Base-by-base conservation (phyloP, 2,113 vertebrate species). In the Mystacornis crossleyi region DNA sequence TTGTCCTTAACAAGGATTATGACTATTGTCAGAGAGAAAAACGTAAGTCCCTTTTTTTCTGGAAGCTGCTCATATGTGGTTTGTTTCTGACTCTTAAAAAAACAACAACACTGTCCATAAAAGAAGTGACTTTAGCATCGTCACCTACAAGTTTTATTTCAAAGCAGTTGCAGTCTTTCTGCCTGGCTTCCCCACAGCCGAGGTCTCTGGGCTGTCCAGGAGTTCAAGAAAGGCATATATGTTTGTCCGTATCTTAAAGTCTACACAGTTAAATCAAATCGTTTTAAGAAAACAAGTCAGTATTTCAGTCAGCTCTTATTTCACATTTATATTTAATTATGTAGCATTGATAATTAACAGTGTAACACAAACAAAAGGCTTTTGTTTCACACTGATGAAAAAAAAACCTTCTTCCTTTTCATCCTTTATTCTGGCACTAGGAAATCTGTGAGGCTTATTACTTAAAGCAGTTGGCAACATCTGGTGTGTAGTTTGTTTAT, bases 121-220 rank as follows among this genome's bases (percentile, higher is more conserved):
- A 91, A 93, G 19, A 65, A 24, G 15, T 43, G 20, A 38, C 0
- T 0, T 26, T 67, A 69, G 8, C 21, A 42, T 71, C 14, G 7
- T 69, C 45, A 50, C 20, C 43, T 79, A 6, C 43, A 58, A 69
- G 50, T 57, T 82, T 84, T 72, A 40, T 6, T 57, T 9, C 36
- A 40, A 61, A 82, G 50, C 12, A 79, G 26, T n/a, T 6, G 2
- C 25, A 45, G 12, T 36, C 12, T 62, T 70, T 90, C 24, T 60
- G 24, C 16, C 24, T 14, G 4, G 11, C n/a, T 93, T 42, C 26
- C 42, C 29, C 18, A 33, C 2, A 81, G n/a, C 12, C 0, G 0
- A 77, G 31, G 25, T 45, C 36, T 50, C 21, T 70, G 55, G 6
- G 50, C 69, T 89, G 34, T 53, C 42, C 26, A 64, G 53, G n/a